Evolutionary conservation across 2,113 vertebrate genomes (phyloP), one percentile per base, ranked within the genome.

Genomic region (Hemibagrus wyckioides): DNA sequence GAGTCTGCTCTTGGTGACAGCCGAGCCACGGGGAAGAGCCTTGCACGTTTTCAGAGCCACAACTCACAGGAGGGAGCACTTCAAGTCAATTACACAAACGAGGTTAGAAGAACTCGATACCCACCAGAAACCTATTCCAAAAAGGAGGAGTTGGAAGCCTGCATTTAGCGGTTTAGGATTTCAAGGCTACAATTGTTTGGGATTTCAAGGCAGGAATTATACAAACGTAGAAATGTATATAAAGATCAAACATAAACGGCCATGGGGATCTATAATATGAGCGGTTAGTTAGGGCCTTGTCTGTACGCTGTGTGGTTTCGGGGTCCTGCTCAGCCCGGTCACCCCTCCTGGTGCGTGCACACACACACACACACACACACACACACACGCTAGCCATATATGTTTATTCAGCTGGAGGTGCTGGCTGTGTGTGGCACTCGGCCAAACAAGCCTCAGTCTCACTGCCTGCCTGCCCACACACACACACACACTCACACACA

Each of bases 381-480:
- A 86, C 84, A 92, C 89, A 91, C 90, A 86, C 90, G 86, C 90
- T 91, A 90, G 89, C 89, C 83, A 88, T 90, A 88, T 90, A 92
- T 96, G 93, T 95, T 96, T 95, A 92, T 91, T 95, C 94, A 95
- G 95, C 95, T 96, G 95, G 93, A 92, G 91, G 88, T 91, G 90
- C 82, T 69, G 87, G 33, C 91, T 90, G 89, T 90, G 91, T 89
- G 89, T 86, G 88, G 90, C 90, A 88, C 82, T 76, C 80, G 83
- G 89, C 87, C 90, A 90, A 90, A 83, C 91, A 82, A 86, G 85
- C 84, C 90, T 86, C 80, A 87, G 67, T 88, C 87, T 88, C 52
- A 83, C 82, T 82, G 44, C 83, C 86, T 76, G 21, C 85, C 90
- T 63, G 57, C 91, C 87, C 89, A 90, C 88, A 89, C 86, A 84